These are phyloP conservation scores for Pyrocephalus nanus DNA, from an alignment of 2,797 vertebrate species.

Conservation along the genomic window DNA sequence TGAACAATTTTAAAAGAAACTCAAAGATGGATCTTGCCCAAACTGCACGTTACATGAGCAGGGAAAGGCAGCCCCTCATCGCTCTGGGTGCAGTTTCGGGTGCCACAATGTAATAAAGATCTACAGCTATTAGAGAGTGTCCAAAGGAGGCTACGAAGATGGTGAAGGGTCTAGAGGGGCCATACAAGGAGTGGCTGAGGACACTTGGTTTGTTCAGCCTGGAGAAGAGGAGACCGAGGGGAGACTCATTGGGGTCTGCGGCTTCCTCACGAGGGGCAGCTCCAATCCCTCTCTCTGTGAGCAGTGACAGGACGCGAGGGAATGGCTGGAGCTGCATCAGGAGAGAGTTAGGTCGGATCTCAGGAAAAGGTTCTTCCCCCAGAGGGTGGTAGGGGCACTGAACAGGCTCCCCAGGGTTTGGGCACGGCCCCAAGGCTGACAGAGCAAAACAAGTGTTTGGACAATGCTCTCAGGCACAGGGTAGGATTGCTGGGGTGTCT, in stretches of 20 bases:
- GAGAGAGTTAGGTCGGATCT: accelerated
- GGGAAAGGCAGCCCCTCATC: not conserved
- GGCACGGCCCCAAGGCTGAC: accelerated
- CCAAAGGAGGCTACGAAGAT: not conserved
- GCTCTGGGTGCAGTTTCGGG: not conserved
- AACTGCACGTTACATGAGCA: accelerated
- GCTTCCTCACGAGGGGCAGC: not conserved
- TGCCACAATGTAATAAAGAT: not conserved
- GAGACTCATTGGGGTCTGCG: not conserved
- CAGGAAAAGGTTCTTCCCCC: not conserved
- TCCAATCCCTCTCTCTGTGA: not conserved
- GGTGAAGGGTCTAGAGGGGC: not conserved
- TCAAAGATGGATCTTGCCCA: accelerated
- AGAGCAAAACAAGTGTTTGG: accelerated
- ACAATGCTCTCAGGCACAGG: accelerated
- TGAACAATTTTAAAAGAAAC: not conserved
- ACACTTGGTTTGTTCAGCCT: not conserved
- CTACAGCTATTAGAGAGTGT: not conserved
- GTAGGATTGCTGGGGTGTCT: not conserved
- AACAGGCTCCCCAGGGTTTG: not conserved
- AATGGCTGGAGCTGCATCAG: not conserved
- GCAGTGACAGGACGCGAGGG: not conserved
- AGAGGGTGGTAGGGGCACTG: not conserved
- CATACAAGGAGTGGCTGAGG: accelerated
- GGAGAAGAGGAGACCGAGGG: not conserved